Conservation (phyloP, 2,797 vertebrate genomes). For the Rhynchonycteris naso region DNA sequence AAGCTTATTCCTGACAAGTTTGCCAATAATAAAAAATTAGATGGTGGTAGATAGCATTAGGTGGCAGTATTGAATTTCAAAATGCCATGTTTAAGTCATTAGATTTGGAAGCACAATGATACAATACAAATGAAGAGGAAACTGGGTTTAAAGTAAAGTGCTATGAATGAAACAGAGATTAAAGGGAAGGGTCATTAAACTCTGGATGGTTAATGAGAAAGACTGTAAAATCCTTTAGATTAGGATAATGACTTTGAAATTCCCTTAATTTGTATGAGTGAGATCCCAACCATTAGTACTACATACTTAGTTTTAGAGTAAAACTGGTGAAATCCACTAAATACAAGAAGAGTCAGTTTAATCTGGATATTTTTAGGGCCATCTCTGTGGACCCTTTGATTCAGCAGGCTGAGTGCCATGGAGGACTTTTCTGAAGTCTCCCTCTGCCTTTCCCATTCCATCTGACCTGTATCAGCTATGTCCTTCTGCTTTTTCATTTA, state of each 20-base stretch:
- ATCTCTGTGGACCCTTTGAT: not conserved
- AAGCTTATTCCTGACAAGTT: constrained; percentile 32
- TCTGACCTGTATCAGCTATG: not conserved
- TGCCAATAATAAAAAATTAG: constrained; percentile 41
- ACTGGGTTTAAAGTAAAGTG: not conserved
- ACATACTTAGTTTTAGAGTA: constrained; percentile 32
- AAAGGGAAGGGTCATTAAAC: not conserved
- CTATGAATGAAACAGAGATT: not conserved
- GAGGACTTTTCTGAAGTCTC: not conserved
- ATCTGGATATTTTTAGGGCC: not conserved
- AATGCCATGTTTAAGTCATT: not conserved
- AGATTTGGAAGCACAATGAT: not conserved
- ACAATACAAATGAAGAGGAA: not conserved
- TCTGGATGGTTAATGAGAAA: constrained; percentile 15
- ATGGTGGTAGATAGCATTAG: not conserved
- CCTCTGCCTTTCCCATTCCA: not conserved
- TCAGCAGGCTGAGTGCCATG: not conserved
- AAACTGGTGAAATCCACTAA: not conserved
- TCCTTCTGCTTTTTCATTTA: constrained; percentile 52
- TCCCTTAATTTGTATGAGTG: not conserved
- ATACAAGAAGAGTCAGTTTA: not conserved
- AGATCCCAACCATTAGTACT: not conserved
- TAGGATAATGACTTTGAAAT: constrained; percentile 40
- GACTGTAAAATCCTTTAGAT: not conserved
- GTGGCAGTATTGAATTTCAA: constrained; percentile 17